phyloP scores from a whole-genome alignment of 2,888 invertebrate genomes.

The Sussaba pulchella region DNA sequence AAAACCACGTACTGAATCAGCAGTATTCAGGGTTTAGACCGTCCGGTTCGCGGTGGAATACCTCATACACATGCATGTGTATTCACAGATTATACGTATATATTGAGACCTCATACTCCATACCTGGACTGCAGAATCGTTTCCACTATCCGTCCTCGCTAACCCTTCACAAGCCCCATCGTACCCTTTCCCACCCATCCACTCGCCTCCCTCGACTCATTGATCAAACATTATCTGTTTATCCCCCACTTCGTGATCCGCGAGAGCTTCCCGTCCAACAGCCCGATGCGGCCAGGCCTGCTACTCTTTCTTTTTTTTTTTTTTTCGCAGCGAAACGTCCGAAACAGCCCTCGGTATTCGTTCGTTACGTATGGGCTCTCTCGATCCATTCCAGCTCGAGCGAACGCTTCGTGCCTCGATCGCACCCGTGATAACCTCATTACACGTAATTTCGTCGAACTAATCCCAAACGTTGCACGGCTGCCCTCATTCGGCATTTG shows the following conservation, averaged over 20 bases:
- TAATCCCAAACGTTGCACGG: background rate
- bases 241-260: slow-evolving; percentile 65
- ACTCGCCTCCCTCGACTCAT: slow-evolving; percentile 68
- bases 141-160: slow-evolving; percentile 34
- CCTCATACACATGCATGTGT: no score
- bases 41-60: no score
- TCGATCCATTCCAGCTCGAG: background rate
- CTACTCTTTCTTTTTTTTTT: no score
- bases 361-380: background rate
- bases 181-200: slow-evolving; percentile 36
- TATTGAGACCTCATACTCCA: background rate
- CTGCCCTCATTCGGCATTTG: background rate
- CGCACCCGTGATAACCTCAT: background rate
- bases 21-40: no score
- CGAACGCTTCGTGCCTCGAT: background rate
- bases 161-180: slow-evolving; percentile 48
- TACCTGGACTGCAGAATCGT: slow-evolving; percentile 37
- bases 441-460: background rate
- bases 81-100: background rate
- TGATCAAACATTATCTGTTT: slow-evolving; percentile 77
- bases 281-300: slow-evolving; percentile 4
- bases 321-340: slow-evolving; percentile 20
- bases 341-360: background rate
- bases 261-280: slow-evolving; percentile 31
- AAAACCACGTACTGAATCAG: no score